phyloP scores from a whole-genome alignment of 2,888 invertebrate species.

The Trichopoda pennipes region DNA sequence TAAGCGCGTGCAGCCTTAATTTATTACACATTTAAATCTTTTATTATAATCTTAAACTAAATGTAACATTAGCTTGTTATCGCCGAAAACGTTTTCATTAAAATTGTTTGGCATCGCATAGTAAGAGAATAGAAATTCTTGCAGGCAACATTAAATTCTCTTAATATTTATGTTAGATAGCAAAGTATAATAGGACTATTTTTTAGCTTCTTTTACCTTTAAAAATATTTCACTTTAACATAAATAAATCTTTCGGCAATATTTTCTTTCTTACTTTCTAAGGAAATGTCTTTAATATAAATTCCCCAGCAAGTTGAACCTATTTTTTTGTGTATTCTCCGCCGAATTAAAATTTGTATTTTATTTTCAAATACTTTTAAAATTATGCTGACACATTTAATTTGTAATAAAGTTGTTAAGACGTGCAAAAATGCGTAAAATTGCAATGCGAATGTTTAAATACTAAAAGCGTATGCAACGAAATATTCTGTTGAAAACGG shows the following conservation, averaged over 20 bases:
- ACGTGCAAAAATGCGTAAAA: constrained; percentile 43
- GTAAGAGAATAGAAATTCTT: background rate
- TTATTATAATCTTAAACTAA: background rate
- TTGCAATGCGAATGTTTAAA: constrained; percentile 7
- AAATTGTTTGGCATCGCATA: constrained; percentile 24
- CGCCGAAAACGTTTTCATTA: constrained; percentile 26
- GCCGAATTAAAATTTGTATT: background rate
- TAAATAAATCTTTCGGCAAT: constrained; percentile 10
- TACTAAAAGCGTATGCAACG: background rate
- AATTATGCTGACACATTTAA: constrained; percentile 46
- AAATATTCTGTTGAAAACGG: background rate
- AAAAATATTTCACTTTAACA: constrained; percentile 15
- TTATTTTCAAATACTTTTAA: constrained; percentile 24
- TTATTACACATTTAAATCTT: background rate
- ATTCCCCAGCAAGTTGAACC: constrained; percentile 1
- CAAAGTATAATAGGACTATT: no score
- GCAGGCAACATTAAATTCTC: constrained; percentile 2
- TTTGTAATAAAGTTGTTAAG: constrained; percentile 27
- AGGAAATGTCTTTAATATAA: constrained; percentile 24
- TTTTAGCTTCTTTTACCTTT: no score
- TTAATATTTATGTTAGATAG: background rate
- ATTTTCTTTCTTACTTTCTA: background rate
- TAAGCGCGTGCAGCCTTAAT: background rate
- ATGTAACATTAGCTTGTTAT: background rate
- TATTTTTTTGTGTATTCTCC: no score